Percentiles rank a stretch among this genome's conserved stretches.
phyloP scores from a whole-genome alignment of 92 coral and sea anemone genomes.

The Micromussa lordhowensis region DNA sequence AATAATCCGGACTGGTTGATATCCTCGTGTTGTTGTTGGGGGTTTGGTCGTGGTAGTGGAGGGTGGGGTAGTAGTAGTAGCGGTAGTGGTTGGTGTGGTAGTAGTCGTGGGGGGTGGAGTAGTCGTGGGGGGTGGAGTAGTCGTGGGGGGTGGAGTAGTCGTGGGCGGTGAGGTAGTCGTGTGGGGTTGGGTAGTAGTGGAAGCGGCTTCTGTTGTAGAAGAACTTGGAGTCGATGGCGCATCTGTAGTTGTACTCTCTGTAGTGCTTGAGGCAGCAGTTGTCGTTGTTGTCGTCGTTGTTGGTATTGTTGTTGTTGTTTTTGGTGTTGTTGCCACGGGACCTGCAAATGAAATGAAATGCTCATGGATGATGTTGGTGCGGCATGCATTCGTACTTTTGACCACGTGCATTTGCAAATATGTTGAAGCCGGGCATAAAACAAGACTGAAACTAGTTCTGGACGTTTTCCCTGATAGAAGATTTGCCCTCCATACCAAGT shows the following conservation, averaged over 20 bases:
- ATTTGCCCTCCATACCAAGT: too few relatives aligned
- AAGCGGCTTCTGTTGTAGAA: neutral
- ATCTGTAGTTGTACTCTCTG: neutral
- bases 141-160: neutral
- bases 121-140: neutral
- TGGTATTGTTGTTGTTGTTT: neutral
- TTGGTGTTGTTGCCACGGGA: conserved; percentile 33
- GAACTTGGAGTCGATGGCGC: neutral
- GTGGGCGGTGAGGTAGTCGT: neutral
- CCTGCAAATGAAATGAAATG: neutral
- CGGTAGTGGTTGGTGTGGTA: neutral
- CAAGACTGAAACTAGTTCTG: neutral
- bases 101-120: neutral
- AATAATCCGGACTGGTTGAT: conserved; percentile 36
- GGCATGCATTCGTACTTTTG: neutral
- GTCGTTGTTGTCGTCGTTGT: neutral
- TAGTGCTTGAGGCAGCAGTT: neutral
- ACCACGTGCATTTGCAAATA: neutral
- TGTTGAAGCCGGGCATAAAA: too few relatives aligned
- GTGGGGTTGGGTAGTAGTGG: neutral
- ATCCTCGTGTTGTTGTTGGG: conserved; percentile 48
- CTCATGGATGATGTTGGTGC: neutral
- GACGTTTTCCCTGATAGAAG: too few relatives aligned
- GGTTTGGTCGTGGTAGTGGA: conserved; percentile 21
- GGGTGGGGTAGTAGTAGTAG: neutral